Evolutionary conservation across 2,888 invertebrate species (phyloP).

Genomic region (Troglohyphantes excavatus): DNA sequence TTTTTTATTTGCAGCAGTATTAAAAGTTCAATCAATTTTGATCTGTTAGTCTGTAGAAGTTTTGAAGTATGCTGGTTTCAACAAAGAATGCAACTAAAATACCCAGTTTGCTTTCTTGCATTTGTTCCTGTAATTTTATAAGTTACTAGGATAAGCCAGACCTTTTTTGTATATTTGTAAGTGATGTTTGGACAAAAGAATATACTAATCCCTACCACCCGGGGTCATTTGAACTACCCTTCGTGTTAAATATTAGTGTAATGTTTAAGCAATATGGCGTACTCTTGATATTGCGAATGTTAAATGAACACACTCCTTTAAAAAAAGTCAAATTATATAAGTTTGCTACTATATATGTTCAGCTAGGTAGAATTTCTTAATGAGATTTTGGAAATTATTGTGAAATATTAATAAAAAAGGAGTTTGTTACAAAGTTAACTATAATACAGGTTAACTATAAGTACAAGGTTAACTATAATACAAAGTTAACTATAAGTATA

Average conservation of each 20-base stretch:
- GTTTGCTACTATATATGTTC: too few relatives aligned
- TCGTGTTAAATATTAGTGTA: neutral
- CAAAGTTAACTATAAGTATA: too few relatives aligned
- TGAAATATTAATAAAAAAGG: too few relatives aligned
- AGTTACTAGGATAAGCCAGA: neutral
- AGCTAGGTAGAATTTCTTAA: too few relatives aligned
- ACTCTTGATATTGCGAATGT: too few relatives aligned
- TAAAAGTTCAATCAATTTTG: constrained; percentile 3
- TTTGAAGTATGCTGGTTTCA: too few relatives aligned
- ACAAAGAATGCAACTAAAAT: neutral
- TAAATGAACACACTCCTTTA: too few relatives aligned
- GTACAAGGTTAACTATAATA: too few relatives aligned
- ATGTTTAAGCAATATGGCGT: neutral
- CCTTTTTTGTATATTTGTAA: neutral
- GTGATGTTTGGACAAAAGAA: neutral
- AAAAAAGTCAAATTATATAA: too few relatives aligned
- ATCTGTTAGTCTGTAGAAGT: neutral
- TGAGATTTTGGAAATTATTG: too few relatives aligned
- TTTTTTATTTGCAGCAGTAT: constrained; percentile 44
- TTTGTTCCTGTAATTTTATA: neutral
- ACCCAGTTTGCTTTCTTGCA: neutral
- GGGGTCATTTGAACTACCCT: neutral
- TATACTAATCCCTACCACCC: neutral
- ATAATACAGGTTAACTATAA: too few relatives aligned
- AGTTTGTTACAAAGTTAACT: too few relatives aligned